phyloP scores from a whole-genome alignment of 2,888 invertebrate species.

The Neocrepidodera transversa region DNA sequence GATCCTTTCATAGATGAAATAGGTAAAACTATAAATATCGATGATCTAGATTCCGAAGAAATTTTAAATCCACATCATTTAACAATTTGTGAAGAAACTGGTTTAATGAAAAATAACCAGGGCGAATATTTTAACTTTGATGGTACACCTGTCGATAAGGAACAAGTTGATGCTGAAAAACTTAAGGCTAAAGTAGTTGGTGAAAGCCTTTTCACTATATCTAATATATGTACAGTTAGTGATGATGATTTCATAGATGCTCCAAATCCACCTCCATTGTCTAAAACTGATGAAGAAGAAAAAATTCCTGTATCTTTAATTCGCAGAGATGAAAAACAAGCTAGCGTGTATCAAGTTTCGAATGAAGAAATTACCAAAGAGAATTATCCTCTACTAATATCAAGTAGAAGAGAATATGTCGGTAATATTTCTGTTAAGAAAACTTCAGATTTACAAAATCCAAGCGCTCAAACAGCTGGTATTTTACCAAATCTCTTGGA shows the following conservation, averaged over 20 bases:
- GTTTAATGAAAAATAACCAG: conserved; percentile 21
- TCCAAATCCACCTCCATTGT: background rate
- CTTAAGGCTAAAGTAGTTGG: conserved; percentile 11
- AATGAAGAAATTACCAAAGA: too few relatives aligned
- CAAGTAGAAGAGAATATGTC: background rate
- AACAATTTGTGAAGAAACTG: conserved; percentile 25
- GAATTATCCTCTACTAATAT: background rate
- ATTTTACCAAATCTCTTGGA: background rate
- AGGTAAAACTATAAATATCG: too few relatives aligned
- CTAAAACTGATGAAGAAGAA: background rate
- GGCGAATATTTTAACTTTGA: conserved; percentile 20
- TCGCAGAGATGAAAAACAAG: background rate
- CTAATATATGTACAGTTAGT: conserved; percentile 20
- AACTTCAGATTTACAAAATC: background rate
- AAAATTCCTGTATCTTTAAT: background rate
- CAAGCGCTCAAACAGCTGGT: too few relatives aligned
- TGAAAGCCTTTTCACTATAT: conserved; percentile 16
- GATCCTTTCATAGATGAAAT: too few relatives aligned
- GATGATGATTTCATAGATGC: conserved; percentile 1
- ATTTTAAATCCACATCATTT: background rate
- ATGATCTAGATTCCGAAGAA: too few relatives aligned
- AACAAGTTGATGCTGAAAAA: conserved; percentile 24
- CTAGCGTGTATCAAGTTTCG: too few relatives aligned
- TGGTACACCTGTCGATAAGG: conserved; percentile 10
- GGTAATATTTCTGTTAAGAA: conserved; percentile 5